phyloP scores from a whole-genome alignment of 2,113 vertebrate species.

The Pelecanus crispus region DNA sequence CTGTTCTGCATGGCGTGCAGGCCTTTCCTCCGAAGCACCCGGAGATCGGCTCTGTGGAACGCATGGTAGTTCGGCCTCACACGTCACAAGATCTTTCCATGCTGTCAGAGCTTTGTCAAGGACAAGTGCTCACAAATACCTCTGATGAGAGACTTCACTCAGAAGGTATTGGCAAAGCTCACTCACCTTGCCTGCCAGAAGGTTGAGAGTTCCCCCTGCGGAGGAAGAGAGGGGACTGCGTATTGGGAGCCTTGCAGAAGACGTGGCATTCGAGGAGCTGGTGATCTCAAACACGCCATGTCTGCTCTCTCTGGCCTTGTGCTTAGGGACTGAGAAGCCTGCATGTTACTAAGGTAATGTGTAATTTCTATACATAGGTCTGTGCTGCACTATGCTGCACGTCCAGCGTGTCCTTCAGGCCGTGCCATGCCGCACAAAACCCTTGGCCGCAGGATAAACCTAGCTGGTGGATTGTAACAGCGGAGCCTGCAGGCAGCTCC shows the following conservation, averaged over 20 bases:
- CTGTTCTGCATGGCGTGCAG: rapidly evolving
- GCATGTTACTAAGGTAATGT: background rate
- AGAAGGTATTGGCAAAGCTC: background rate
- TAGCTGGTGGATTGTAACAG: background rate
- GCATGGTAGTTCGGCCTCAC: rapidly evolving
- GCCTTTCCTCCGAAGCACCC: background rate
- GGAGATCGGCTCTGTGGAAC: background rate
- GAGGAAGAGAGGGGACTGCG: background rate
- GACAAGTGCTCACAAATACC: background rate
- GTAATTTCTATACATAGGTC: background rate
- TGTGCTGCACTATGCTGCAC: background rate
- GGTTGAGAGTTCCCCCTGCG: background rate
- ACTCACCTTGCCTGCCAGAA: background rate
- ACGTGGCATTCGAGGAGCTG: background rate
- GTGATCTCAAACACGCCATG: background rate
- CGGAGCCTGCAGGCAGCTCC: background rate
- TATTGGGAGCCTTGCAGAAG: background rate
- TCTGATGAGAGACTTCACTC: background rate
- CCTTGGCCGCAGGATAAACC: background rate
- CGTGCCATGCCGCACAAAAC: background rate
- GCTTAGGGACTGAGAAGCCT: background rate
- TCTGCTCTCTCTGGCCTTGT: background rate
- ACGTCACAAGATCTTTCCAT: rapidly evolving
- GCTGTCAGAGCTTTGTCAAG: background rate
- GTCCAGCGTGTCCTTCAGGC: background rate